phyloP scores from a whole-genome alignment of 2,113 vertebrate species.

The Rana temporaria region DNA sequence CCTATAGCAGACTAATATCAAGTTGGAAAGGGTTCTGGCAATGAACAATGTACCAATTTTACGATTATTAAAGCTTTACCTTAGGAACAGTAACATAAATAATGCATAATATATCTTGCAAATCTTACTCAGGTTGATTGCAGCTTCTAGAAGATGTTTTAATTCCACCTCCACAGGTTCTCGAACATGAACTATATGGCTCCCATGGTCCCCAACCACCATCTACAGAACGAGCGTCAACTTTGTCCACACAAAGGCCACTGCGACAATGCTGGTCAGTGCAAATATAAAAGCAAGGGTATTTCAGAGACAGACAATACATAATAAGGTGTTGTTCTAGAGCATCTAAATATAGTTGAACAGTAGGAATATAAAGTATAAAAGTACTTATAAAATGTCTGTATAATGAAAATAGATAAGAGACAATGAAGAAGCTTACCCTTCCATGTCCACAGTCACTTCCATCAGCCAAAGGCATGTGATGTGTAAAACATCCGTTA shows the following conservation, averaged over 20 bases:
- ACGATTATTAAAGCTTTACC: too few species aligned
- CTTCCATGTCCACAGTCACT: slow-evolving; percentile 90
- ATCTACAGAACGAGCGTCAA: slow-evolving; percentile 83
- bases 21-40: too few species aligned
- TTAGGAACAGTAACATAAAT: background rate
- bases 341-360: too few species aligned
- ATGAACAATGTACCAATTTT: too few species aligned
- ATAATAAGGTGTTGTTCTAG: too few species aligned
- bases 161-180: slow-evolving; percentile 94
- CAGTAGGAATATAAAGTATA: too few species aligned
- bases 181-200: slow-evolving; percentile 88
- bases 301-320: slow-evolving; percentile 35
- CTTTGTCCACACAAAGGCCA: slow-evolving; percentile 90
- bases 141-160: slow-evolving; percentile 87
- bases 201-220: slow-evolving; percentile 95
- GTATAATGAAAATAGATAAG: too few species aligned
- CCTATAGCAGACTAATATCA: too few species aligned
- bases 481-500: slow-evolving; percentile 93
- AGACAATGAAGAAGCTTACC: slow-evolving; percentile 71
- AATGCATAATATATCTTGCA: slow-evolving; percentile 14
- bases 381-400: too few species aligned
- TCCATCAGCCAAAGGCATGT: slow-evolving; percentile 96
- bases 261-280: slow-evolving; percentile 86
- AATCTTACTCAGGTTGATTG: slow-evolving; percentile 90
- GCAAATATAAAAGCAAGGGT: slow-evolving; percentile 46